These are phyloP conservation scores for Leiothrix lutea DNA, from an alignment of 2,113 vertebrate species.

Conservation along the genomic window DNA sequence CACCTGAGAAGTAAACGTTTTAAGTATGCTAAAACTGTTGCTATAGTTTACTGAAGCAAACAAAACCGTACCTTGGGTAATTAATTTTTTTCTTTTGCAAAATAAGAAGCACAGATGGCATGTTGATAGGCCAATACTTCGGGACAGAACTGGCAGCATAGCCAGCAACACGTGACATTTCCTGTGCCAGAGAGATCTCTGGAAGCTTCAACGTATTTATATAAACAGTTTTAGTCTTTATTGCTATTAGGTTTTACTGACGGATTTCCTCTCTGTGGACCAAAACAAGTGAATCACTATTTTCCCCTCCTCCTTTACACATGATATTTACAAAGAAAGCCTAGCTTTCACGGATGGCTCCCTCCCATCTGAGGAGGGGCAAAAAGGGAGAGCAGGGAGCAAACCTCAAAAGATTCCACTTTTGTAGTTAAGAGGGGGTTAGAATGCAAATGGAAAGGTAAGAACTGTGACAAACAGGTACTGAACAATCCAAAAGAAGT, in stretches of 20 bases:
- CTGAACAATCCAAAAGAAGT: not conserved
- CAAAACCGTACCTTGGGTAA: fast-evolving
- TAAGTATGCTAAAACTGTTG: not conserved
- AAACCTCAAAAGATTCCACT: not conserved
- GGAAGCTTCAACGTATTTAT: not conserved
- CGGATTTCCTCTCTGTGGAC: not conserved
- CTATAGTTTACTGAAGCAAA: not conserved
- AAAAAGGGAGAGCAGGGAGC: not conserved
- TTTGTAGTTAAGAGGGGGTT: not conserved
- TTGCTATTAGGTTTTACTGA: not conserved
- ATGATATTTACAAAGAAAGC: not conserved
- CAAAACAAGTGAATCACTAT: not conserved
- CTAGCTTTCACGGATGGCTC: not conserved
- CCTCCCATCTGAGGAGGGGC: not conserved
- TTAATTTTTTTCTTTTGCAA: not conserved
- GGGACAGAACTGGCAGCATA: not conserved
- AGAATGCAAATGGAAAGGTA: not conserved
- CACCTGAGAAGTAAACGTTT: not conserved
- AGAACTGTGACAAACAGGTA: not conserved
- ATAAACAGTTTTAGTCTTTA: not conserved
- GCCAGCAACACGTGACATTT: not conserved
- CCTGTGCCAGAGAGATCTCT: not conserved
- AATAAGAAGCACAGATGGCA: not conserved
- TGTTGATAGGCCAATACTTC: not conserved
- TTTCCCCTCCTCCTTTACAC: not conserved